Percentiles rank a stretch among this genome's conserved stretches.
Evolutionary conservation across 2,797 vertebrate species (phyloP).

Genomic region (Pseudochirops corinnae): DNA sequence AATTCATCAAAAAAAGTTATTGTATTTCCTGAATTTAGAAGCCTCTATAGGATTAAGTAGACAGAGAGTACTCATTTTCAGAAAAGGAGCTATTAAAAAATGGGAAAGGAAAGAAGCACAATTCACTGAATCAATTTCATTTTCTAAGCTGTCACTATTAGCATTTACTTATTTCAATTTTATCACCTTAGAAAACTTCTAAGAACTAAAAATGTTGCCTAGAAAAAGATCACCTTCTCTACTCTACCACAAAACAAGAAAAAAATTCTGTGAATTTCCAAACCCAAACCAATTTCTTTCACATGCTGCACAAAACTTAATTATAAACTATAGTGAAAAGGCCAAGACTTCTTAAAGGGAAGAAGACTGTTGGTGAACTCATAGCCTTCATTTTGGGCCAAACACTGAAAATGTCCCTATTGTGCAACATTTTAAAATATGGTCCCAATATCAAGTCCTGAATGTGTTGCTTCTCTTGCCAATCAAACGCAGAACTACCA

Average conservation of each 20-base stretch:
- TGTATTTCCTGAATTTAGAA: neutral
- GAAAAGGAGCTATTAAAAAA: neutral
- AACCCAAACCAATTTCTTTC: neutral
- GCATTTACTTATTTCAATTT: neutral
- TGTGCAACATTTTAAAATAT: neutral
- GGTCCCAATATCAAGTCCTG: neutral
- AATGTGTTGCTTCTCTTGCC: neutral
- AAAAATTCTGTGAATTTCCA: neutral
- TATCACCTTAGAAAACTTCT: neutral
- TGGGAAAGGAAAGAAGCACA: neutral
- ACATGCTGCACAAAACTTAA: neutral
- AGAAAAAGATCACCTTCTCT: neutral
- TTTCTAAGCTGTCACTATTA: neutral
- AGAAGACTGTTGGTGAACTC: neutral
- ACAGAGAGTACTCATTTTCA: neutral
- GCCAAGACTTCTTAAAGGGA: neutral
- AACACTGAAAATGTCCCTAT: neutral
- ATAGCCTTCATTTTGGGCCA: neutral
- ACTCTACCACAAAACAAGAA: neutral
- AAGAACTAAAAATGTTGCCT: neutral
- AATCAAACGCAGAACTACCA: neutral
- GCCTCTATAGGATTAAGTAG: neutral
- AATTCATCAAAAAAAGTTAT: neutral
- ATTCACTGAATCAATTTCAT: neutral
- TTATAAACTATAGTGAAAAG: neutral